Conservation (phyloP, 2,113 vertebrate species). For the Phoenicopterus ruber region DNA sequence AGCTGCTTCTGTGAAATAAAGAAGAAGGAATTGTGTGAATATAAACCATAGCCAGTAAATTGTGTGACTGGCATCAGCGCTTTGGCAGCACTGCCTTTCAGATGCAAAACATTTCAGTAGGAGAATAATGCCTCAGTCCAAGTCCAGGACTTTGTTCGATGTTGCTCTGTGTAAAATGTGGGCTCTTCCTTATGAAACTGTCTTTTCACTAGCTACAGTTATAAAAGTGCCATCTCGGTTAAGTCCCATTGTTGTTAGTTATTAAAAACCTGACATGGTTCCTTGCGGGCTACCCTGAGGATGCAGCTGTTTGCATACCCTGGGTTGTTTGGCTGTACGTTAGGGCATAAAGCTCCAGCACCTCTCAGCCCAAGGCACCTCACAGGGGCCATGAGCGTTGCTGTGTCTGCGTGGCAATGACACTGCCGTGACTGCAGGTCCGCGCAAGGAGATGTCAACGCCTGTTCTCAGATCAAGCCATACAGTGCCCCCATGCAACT, state of each 20-base stretch:
- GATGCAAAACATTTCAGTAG: not conserved
- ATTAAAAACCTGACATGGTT: not conserved
- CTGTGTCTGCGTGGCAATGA: not conserved
- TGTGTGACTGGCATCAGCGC: not conserved
- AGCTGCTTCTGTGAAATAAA: not conserved
- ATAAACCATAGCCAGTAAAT: not conserved
- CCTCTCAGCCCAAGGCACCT: not conserved
- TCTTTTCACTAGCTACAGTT: not conserved
- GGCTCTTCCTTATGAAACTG: not conserved
- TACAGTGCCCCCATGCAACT: not conserved
- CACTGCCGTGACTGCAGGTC: not conserved
- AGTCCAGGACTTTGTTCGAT: not conserved
- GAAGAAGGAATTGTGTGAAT: not conserved
- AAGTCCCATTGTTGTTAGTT: not conserved
- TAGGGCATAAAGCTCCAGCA: not conserved
- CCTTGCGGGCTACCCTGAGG: not conserved
- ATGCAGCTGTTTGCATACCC: not conserved
- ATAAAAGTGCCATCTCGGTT: not conserved
- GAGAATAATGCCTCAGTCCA: not conserved
- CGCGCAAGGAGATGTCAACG: not conserved
- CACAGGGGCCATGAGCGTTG: accelerated
- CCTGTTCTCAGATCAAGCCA: not conserved
- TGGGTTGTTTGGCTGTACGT: not conserved
- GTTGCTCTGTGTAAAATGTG: not conserved
- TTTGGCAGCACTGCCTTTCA: not conserved